A percentile compares a stretch with the other conserved stretches of the same genome.
phyloP scores from a whole-genome alignment of 2,113 vertebrate species.

The Tragelaphus strepsiceros region DNA sequence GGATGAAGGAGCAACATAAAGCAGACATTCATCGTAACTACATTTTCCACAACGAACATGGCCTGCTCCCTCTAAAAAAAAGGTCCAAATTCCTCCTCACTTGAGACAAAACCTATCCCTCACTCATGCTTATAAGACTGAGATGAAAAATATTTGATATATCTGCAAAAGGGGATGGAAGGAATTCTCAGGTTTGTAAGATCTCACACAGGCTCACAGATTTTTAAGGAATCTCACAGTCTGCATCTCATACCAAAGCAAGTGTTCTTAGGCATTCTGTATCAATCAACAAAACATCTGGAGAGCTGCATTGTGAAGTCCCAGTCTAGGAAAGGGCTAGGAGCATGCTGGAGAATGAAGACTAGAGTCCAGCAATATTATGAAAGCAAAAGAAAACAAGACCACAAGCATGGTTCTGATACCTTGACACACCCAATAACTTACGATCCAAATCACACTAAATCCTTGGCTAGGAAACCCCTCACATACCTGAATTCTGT shows the following conservation, averaged over 20 bases:
- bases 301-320: background rate
- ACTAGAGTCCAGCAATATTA: background rate
- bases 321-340: background rate
- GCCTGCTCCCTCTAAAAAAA: background rate
- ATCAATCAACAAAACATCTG: background rate
- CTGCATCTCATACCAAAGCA: background rate
- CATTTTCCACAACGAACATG: background rate
- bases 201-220: background rate
- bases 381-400: background rate
- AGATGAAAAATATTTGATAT: background rate
- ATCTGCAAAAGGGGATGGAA: background rate
- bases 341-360: background rate
- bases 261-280: background rate
- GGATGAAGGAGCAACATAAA: background rate
- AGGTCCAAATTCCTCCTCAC: background rate
- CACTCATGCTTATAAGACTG: background rate
- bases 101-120: background rate
- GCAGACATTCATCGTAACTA: background rate
- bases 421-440: background rate
- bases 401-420: background rate
- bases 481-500: background rate
- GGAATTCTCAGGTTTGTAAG: background rate
- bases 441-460: background rate
- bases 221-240: background rate
- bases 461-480: background rate